Base-by-base conservation (phyloP, 2,113 vertebrate species). In the Pituophis catenifer region DNA sequence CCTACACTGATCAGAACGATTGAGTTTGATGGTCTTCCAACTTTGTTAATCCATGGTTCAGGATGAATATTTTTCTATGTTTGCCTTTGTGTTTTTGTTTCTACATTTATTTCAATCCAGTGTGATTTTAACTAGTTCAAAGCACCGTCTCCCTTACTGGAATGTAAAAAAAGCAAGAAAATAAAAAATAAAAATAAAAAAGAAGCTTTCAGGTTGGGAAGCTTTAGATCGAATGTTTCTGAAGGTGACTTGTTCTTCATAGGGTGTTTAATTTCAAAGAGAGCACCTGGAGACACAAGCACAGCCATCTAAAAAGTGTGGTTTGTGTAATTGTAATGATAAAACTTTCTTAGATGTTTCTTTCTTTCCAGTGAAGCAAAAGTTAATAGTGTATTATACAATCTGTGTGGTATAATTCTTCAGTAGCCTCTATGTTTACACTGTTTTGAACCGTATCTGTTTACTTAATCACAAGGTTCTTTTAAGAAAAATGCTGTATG, bases 371-470 rank as follows among this genome's bases (percentile, higher is more conserved):
- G 96, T 97, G 95, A 97, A 94, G 96, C 89, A 91, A 95, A 96
- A 96, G 96, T 95, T 97, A 95, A 91, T 94, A 91, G 95, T 94
- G 89, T 97, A 90, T 95, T 95, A 38, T 93, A 92, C 53, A 95
- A 95, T 96, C n/a, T 96, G 93, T 95, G 97, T 97, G 97, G 94
- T 96, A 95, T 98, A 96, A 96, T 59, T 97, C 94, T 94, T 48
- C 96, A 89, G 91, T 96, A 96, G 96, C 96, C 95, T 96, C 95
- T 96, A 96, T 98, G 97, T 97, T 86, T 95, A 96, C 52, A 87
- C 96, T 96, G 95, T 97, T 98, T 94, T 96, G 93, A 96, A 91
- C 95, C 94, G 95, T 97, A 0, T 93, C 50, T 94, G 95, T 98
- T 97, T 96, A 96, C 93, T 91, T 85, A 95, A 62, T 94, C 58